Conservation (phyloP, 30 jellyfish, hydroid and myxozoan species). For the Rhopilema esculentum region DNA sequence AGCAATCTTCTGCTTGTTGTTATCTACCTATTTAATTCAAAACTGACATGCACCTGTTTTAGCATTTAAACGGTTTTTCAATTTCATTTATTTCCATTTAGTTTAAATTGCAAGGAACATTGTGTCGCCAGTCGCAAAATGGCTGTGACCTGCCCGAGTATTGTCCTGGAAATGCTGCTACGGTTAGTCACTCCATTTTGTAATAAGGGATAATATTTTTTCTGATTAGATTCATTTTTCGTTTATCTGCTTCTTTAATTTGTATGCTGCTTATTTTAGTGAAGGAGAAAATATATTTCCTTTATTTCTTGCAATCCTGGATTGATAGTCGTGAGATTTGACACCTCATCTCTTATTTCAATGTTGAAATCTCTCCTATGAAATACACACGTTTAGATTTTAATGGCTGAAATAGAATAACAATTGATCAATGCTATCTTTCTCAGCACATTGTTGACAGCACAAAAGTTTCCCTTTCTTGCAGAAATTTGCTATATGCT, state of each 20-base stretch:
- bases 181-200: conserved; percentile 17
- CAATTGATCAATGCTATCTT: no score
- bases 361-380: no score
- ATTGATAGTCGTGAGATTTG: no score
- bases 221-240: neutral
- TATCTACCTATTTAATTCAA: neutral
- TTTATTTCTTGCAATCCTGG: no score
- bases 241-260: neutral
- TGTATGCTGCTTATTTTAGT: no score
- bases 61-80: neutral
- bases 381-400: no score
- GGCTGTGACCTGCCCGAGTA: conserved; percentile 91
- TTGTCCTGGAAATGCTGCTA: conserved; percentile 85
- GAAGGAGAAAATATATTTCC: no score
- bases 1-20: neutral
- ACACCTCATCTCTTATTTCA: no score
- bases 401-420: no score
- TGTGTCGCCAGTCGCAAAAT: conserved; percentile 84
- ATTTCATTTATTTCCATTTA: neutral
- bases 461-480: neutral
- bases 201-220: neutral
- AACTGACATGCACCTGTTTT: no score
- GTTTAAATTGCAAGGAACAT: conserved; percentile 89
- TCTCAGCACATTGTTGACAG: no score
- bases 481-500: neutral